These are phyloP conservation scores for Seriola dumerili DNA, from an alignment of 2,113 vertebrate genomes.

Conservation along the genomic window DNA sequence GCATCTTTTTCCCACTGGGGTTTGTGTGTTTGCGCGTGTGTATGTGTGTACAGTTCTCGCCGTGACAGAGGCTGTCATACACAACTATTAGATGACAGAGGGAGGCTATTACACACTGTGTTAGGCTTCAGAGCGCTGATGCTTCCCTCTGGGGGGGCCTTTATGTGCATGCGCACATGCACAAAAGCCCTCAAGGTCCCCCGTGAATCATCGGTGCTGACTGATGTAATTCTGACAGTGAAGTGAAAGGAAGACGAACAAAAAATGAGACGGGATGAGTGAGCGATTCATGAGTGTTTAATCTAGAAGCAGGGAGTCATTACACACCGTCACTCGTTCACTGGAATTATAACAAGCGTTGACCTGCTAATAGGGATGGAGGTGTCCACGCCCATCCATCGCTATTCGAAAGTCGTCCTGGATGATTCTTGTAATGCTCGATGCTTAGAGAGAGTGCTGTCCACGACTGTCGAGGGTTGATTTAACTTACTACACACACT, in stretches of 20 bases:
- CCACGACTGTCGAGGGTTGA: constrained; percentile 46
- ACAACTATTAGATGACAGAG: constrained; percentile 42
- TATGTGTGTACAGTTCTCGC: constrained; percentile 10
- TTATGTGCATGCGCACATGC: constrained; percentile 24
- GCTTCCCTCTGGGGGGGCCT: not conserved
- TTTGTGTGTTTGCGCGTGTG: constrained; percentile 7
- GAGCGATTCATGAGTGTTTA: constrained; percentile 26
- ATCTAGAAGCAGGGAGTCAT: constrained; percentile 30
- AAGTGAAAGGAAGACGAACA: constrained; percentile 3
- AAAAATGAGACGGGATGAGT: not conserved
- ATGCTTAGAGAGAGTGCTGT: constrained; percentile 25
- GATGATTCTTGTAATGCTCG: constrained; percentile 34
- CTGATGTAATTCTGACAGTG: constrained; percentile 13
- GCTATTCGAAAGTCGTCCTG: constrained; percentile 11
- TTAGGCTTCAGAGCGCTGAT: constrained; percentile 44
- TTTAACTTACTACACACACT: constrained; percentile 46
- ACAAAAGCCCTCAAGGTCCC: constrained; percentile 16
- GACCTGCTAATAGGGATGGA: constrained; percentile 17
- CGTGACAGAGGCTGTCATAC: constrained; percentile 24
- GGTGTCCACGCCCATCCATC: constrained; percentile 9
- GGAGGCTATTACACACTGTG: constrained; percentile 40
- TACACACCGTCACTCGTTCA: not conserved
- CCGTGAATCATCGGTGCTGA: constrained; percentile 26
- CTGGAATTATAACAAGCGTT: constrained; percentile 43
- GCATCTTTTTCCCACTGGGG: constrained; percentile 15